Conservation (phyloP, 2,797 vertebrate species). For the Nyctibius grandis region DNA sequence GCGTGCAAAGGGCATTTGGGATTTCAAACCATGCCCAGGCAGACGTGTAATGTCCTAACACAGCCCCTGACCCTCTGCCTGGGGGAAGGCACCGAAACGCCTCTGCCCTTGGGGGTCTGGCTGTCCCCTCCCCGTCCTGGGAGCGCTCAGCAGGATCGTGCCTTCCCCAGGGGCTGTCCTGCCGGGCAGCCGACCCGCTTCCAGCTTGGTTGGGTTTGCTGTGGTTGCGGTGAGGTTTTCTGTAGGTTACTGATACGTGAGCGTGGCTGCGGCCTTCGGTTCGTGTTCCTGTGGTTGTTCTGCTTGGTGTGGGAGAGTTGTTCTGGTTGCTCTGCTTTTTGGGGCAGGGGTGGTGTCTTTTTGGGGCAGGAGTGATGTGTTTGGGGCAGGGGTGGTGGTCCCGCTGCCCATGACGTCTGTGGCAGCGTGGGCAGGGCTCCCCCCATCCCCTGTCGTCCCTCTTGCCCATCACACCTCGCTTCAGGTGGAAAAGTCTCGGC, state of each 20-base stretch:
- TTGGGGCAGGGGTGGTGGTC: background rate
- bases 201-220: background rate
- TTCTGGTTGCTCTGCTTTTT: background rate
- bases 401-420: fast-evolving
- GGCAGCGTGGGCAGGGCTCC: background rate
- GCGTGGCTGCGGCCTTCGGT: background rate
- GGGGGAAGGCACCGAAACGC: background rate
- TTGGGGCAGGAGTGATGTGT: background rate
- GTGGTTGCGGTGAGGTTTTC: background rate
- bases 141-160: background rate
- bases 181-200: background rate
- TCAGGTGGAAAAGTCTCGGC: background rate
- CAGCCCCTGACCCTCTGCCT: background rate
- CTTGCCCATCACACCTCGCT: background rate
- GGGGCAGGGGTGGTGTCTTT: background rate
- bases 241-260: fast-evolving
- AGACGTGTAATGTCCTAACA: fast-evolving
- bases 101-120: fast-evolving
- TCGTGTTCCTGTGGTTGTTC: background rate
- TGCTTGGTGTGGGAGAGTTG: background rate
- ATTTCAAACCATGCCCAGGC: background rate
- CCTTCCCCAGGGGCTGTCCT: background rate
- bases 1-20: fast-evolving
- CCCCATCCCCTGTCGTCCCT: background rate
- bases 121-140: fast-evolving